Conservation (phyloP, 2,113 vertebrate genomes). For the Deroptyus accipitrinus region DNA sequence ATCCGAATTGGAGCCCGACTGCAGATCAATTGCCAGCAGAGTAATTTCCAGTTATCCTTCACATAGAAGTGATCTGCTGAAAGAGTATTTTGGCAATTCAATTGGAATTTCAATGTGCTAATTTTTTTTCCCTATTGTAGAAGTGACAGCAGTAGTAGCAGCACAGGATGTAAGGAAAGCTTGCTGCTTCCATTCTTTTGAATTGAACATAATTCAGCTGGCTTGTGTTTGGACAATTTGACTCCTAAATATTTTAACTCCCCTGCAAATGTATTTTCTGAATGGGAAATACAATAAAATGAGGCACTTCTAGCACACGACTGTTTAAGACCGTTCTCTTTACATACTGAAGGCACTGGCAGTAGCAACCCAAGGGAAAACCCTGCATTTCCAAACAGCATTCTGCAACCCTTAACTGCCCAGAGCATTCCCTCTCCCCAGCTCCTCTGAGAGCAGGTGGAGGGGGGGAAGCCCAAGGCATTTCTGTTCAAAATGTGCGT, state of each 20-base stretch:
- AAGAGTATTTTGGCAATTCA: slow-evolving; percentile 1
- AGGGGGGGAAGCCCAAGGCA: neutral
- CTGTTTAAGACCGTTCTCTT: neutral
- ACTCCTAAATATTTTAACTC: neutral
- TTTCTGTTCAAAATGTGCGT: neutral
- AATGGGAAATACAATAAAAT: slow-evolving; percentile 19
- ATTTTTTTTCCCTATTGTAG: neutral
- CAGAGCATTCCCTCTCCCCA: neutral
- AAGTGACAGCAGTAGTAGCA: neutral
- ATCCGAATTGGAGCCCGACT: accelerated
- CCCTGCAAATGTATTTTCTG: neutral
- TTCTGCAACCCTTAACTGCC: neutral
- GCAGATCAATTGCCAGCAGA: neutral
- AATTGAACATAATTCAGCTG: neutral
- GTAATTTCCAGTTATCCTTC: neutral
- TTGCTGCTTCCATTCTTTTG: neutral
- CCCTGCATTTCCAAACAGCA: neutral
- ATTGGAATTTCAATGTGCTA: slow-evolving; percentile 21
- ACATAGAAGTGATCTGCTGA: neutral
- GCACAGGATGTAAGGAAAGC: neutral
- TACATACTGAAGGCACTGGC: neutral
- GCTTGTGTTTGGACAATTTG: neutral
- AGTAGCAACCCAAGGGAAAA: neutral
- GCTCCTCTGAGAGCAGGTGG: neutral
- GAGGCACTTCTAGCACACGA: neutral